These are phyloP conservation scores for Dendrocincla fuliginosa DNA, from an alignment of 2,797 vertebrate genomes.

Conservation along the genomic window DNA sequence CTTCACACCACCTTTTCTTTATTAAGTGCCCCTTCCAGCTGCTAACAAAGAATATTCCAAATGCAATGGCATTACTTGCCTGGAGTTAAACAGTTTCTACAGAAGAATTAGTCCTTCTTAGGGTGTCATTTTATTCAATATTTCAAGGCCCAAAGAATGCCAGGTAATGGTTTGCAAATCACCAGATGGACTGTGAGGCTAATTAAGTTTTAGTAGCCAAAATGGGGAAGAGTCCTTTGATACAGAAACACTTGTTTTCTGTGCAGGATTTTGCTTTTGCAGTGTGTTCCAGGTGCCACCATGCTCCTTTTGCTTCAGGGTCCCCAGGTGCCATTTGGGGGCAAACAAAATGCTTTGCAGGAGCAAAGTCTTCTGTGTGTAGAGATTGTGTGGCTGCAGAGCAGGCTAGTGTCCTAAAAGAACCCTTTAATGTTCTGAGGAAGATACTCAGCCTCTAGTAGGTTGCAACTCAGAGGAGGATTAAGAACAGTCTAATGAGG, in stretches of 20 bases:
- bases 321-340: neutral
- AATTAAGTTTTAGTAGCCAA: constrained; percentile 37
- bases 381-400: neutral
- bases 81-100: neutral
- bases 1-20: neutral
- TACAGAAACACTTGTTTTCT: neutral
- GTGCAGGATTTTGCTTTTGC: neutral
- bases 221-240: neutral
- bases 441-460: neutral
- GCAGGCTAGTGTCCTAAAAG: neutral
- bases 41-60: neutral
- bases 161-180: neutral
- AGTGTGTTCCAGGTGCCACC: neutral
- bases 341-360: neutral
- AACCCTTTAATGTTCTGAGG: neutral
- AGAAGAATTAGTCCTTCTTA: neutral
- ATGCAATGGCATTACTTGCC: neutral
- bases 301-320: neutral
- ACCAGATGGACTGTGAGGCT: constrained; percentile 32
- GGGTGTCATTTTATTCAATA: neutral
- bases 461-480: neutral
- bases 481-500: neutral
- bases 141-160: neutral
- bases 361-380: neutral
- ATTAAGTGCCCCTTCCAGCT: neutral